A percentile compares a stretch with the other conserved stretches of the same genome.
These are phyloP conservation scores for Peromyscus nudipes DNA, from an alignment of 2,797 vertebrate species.

Conservation along the genomic window DNA sequence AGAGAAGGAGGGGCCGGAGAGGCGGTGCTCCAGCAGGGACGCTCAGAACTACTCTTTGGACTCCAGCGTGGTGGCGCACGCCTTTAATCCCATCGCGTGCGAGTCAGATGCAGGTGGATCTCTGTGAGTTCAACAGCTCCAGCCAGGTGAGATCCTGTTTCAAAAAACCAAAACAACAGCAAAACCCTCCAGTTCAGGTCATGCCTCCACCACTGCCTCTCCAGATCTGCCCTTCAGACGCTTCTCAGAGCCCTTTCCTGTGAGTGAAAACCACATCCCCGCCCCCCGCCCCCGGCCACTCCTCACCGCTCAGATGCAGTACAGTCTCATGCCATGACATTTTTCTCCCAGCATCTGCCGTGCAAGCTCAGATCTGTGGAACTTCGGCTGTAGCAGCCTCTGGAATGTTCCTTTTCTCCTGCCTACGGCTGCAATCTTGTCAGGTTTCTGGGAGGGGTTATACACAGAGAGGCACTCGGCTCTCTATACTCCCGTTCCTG, in stretches of 20 bases:
- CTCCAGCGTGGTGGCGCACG: too few species aligned
- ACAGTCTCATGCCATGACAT: too few species aligned
- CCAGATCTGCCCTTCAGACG: background rate
- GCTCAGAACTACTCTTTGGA: background rate
- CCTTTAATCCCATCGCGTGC: background rate
- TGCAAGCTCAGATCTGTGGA: background rate
- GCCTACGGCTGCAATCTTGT: background rate
- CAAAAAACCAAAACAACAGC: background rate
- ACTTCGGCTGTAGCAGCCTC: background rate
- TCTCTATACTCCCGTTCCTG: accelerated
- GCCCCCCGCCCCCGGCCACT: accelerated
- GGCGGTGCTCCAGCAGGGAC: accelerated
- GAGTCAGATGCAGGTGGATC: background rate
- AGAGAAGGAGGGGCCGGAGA: background rate
- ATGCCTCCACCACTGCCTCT: accelerated
- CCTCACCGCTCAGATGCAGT: background rate
- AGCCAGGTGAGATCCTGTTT: background rate
- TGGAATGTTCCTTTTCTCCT: background rate
- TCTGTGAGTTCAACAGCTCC: background rate
- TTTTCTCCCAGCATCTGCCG: background rate
- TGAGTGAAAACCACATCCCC: background rate
- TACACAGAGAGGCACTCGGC: background rate
- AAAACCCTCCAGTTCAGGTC: background rate
- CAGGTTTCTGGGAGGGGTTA: background rate
- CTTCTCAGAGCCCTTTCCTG: background rate